These are phyloP conservation scores for Bombus difficillimus DNA, from an alignment of 1,140 invertebrate species.

Conservation along the genomic window DNA sequence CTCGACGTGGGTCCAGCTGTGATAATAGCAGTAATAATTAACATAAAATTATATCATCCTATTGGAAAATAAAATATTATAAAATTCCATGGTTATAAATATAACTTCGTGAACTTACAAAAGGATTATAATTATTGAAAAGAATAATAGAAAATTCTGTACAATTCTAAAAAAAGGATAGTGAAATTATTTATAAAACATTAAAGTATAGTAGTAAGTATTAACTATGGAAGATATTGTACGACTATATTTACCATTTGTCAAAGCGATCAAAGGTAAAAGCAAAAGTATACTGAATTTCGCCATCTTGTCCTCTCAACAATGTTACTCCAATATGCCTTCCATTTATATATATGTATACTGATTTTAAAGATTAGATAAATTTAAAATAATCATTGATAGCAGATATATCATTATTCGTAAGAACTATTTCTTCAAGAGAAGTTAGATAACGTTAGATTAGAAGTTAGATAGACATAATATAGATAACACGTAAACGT, in stretches of 20 bases:
- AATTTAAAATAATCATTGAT: not conserved
- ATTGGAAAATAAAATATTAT: not conserved
- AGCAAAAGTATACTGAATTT: not conserved
- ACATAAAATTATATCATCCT: not conserved
- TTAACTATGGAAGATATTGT: not conserved
- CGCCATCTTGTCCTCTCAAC: not conserved
- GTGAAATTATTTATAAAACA: not conserved
- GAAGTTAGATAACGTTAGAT: not conserved
- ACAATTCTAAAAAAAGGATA: too few relatives aligned
- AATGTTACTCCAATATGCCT: too few relatives aligned
- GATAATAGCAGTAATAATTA: not conserved
- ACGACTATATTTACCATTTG: slow-evolving; percentile 20
- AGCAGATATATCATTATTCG: not conserved
- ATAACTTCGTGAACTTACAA: too few relatives aligned
- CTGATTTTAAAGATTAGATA: slow-evolving; percentile 41
- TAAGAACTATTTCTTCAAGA: not conserved
- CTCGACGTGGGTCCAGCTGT: not conserved
- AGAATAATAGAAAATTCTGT: too few relatives aligned
- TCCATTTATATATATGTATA: too few relatives aligned
- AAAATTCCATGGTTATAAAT: too few relatives aligned
- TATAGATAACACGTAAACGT: too few relatives aligned
- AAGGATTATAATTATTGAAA: too few relatives aligned
- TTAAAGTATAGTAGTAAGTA: too few relatives aligned
- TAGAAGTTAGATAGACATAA: too few relatives aligned
- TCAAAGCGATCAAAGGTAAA: not conserved